Evolutionary conservation across 2,888 invertebrate species (phyloP).

Genomic region (Linyphia triangularis): DNA sequence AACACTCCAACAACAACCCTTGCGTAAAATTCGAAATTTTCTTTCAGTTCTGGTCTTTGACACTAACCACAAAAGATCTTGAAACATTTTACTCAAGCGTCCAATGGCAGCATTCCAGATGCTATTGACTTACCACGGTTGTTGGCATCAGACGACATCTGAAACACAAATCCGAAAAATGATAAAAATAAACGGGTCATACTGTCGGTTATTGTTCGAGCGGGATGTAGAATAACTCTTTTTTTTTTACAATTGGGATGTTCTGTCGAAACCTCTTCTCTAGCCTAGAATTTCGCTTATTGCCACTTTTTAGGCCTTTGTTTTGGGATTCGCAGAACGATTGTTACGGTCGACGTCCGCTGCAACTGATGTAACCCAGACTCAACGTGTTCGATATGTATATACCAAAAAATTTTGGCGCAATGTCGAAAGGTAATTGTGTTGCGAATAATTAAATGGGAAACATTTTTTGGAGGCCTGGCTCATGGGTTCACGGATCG

Average conservation of each 20-base stretch:
- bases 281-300: conserved; percentile 28
- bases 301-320: conserved; percentile 12
- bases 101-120: conserved; percentile 46
- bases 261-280: conserved; percentile 36
- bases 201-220: conserved; percentile 24
- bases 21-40: background rate
- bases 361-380: conserved; percentile 40
- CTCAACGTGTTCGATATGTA: background rate
- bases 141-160: conserved; percentile 9
- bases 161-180: background rate
- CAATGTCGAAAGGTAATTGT: conserved; percentile 21
- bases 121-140: background rate
- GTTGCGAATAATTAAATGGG: background rate
- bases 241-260: conserved; percentile 13
- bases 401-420: background rate
- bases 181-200: conserved; percentile 45
- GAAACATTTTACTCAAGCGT: conserved; percentile 19
- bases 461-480: background rate
- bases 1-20: background rate
- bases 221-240: background rate
- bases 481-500: background rate
- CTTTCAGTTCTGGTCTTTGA: background rate
- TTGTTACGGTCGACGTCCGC: conserved; percentile 43
- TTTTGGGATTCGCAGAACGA: conserved; percentile 28
- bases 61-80: conserved; percentile 6